A percentile compares a stretch with the other conserved stretches of the same genome.
Evolutionary conservation across 1,140 invertebrate genomes (phyloP).

Genomic region (Pemphigus obesinymphae): DNA sequence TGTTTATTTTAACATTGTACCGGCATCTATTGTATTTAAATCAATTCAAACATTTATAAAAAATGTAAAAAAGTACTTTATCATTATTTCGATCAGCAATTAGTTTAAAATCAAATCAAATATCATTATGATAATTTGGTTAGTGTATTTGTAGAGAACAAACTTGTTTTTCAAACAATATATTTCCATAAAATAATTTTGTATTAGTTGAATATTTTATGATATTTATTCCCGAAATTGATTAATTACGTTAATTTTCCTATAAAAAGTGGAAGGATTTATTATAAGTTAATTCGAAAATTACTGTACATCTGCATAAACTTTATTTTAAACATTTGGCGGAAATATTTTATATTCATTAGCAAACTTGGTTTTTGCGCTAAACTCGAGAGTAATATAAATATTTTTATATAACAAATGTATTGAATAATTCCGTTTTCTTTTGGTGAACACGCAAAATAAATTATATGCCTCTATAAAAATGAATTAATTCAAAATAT

Average conservation of each 20-base stretch:
- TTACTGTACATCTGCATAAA: background rate
- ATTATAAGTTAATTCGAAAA: background rate
- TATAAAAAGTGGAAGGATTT: background rate
- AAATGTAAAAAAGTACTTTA: too few relatives aligned
- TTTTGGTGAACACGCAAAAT: background rate
- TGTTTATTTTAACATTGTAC: too few relatives aligned
- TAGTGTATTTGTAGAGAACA: background rate
- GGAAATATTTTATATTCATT: background rate
- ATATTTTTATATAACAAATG: background rate
- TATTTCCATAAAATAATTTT: background rate
- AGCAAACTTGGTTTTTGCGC: background rate
- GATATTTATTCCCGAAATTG: background rate
- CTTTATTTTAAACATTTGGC: background rate
- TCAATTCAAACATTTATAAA: too few relatives aligned
- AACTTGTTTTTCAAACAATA: background rate
- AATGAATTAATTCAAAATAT: background rate
- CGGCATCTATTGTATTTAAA: too few relatives aligned
- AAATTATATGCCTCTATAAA: background rate
- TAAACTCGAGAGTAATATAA: background rate
- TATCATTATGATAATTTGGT: background rate
- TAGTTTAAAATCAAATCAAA: background rate
- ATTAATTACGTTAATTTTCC: background rate
- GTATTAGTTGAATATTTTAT: background rate
- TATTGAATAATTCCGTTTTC: background rate
- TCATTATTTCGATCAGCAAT: background rate